Evolutionary conservation across 2,113 vertebrate species (phyloP).

Genomic region (Hippocampus guttulatus): DNA sequence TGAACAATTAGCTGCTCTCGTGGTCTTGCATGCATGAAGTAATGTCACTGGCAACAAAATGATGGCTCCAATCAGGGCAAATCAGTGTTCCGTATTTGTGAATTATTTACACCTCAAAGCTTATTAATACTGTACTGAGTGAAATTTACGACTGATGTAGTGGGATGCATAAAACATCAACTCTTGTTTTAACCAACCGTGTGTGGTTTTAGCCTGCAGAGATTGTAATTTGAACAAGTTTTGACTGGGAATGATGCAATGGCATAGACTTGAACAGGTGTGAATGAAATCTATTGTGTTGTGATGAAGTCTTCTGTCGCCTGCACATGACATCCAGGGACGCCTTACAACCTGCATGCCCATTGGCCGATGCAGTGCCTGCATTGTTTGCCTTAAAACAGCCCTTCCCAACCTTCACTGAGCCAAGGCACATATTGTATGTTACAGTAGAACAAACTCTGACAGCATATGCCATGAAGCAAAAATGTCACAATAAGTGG

Average conservation of each 20-base stretch:
- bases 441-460: neutral
- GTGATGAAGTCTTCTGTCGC: slow-evolving; percentile 17
- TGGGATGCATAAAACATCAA: slow-evolving; percentile 58
- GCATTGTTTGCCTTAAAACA: neutral
- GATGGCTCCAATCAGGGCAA: slow-evolving; percentile 1
- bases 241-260: slow-evolving; percentile 6
- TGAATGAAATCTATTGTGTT: slow-evolving; percentile 42
- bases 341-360: slow-evolving; percentile 7
- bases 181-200: too few species aligned
- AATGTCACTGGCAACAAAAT: neutral
- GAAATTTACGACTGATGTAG: slow-evolving; percentile 53
- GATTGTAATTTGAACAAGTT: slow-evolving; percentile 14
- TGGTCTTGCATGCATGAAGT: neutral
- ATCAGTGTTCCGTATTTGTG: slow-evolving; percentile 22
- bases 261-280: slow-evolving; percentile 47
- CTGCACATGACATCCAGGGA: slow-evolving; percentile 31
- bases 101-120: slow-evolving; percentile 60
- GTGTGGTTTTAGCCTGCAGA: slow-evolving; percentile 25
- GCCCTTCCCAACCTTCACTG: neutral
- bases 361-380: slow-evolving; percentile 1
- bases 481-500: neutral
- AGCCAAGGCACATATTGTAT: neutral
- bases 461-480: too few species aligned
- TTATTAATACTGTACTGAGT: slow-evolving; percentile 58
- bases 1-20: neutral